phyloP scores from a whole-genome alignment of 1,140 invertebrate species.

The Apolygus lucorum region DNA sequence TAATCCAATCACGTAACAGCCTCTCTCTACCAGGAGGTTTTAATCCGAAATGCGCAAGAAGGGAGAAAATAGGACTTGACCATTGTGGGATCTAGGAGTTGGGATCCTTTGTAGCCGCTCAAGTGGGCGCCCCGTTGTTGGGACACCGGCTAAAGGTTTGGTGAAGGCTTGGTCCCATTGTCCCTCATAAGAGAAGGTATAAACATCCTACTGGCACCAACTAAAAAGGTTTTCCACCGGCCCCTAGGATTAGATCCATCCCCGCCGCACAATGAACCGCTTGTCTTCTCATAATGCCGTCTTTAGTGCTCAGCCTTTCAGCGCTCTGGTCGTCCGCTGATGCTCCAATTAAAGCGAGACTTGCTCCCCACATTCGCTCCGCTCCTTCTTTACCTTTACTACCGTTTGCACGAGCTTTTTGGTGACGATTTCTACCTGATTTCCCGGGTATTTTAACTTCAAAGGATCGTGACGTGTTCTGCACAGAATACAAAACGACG shows the following conservation, averaged over 20 bases:
- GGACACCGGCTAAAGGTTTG: neutral
- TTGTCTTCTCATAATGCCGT: neutral
- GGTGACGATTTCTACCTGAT: no score
- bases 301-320: neutral
- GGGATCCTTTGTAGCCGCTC: neutral
- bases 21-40: neutral
- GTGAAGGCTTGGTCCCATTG: neutral
- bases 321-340: neutral
- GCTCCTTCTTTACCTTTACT: no score
- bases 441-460: no score
- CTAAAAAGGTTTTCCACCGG: neutral
- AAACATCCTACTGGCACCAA: neutral
- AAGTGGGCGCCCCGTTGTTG: neutral
- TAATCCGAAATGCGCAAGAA: neutral
- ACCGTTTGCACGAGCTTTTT: no score
- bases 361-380: no score
- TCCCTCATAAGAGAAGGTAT: neutral
- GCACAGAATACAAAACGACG: no score
- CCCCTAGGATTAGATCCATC: neutral
- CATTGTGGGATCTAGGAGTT: neutral
- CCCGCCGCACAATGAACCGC: neutral
- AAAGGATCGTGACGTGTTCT: no score
- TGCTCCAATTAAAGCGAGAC: neutral
- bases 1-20: neutral
- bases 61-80: neutral